Conservation (phyloP, 2,113 vertebrate species). For the Nycticryphes semicollaris region DNA sequence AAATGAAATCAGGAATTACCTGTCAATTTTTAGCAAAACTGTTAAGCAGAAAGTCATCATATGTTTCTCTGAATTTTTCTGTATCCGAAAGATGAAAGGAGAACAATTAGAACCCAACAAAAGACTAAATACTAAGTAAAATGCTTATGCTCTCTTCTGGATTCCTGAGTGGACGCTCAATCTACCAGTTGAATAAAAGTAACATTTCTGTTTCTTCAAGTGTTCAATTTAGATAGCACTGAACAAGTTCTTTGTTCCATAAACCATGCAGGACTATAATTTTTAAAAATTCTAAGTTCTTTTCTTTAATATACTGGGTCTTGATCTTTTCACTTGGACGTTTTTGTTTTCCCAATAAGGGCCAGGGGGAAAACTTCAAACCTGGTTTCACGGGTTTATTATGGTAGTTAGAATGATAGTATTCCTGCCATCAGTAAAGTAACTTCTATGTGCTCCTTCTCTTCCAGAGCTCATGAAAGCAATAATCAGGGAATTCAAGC, state of each 20-base stretch:
- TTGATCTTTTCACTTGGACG: neutral
- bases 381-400: neutral
- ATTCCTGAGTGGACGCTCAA: neutral
- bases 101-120: neutral
- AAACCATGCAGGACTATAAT: neutral
- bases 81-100: neutral
- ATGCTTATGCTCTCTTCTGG: neutral
- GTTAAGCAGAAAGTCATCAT: neutral
- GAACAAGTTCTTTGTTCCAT: neutral
- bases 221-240: neutral
- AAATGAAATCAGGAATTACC: neutral
- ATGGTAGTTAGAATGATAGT: neutral
- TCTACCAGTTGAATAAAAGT: neutral
- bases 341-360: neutral
- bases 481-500: neutral
- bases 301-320: neutral
- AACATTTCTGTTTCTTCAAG: neutral
- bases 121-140: neutral
- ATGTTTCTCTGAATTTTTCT: neutral
- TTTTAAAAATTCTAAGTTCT: neutral
- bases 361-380: neutral
- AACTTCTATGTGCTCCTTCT: neutral
- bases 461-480: neutral
- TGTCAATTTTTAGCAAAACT: neutral
- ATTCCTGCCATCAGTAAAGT: neutral